These are phyloP conservation scores for Calosoma granatense DNA, from an alignment of 1,140 invertebrate species.

Conservation along the genomic window DNA sequence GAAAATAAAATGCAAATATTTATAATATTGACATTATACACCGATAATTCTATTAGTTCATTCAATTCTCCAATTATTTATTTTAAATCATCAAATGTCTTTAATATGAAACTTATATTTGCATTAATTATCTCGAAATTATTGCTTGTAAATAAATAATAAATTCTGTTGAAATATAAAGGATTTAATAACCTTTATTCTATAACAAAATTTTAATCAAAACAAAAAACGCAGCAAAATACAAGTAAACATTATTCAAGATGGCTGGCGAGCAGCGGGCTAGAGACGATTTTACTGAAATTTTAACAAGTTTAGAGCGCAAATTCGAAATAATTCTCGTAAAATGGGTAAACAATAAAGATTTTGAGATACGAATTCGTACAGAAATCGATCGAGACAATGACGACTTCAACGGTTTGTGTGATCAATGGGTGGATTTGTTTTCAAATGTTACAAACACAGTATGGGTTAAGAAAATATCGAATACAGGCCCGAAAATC, in stretches of 20 bases:
- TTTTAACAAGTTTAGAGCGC: slow-evolving; percentile 25
- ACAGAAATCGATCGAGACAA: slow-evolving; percentile 27
- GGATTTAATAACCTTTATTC: too few species aligned
- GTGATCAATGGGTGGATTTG: slow-evolving; percentile 32
- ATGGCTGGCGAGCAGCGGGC: slow-evolving; percentile 25
- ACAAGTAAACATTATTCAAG: slow-evolving; percentile 15
- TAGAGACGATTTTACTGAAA: slow-evolving; percentile 19
- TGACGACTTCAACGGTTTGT: slow-evolving; percentile 30
- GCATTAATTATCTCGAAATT: too few species aligned
- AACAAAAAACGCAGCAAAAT: neutral
- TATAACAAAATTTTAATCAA: too few species aligned
- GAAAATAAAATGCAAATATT: too few species aligned
- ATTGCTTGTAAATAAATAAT: too few species aligned
- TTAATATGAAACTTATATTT: too few species aligned
- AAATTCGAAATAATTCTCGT: slow-evolving; percentile 29
- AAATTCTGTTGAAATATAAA: too few species aligned
- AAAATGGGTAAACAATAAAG: slow-evolving; percentile 29
- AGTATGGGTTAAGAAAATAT: slow-evolving; percentile 33
- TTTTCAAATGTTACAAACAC: slow-evolving; percentile 31
- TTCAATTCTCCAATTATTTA: too few species aligned
- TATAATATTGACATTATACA: too few species aligned
- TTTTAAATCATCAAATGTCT: too few species aligned
- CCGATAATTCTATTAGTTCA: too few species aligned
- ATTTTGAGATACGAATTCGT: slow-evolving; percentile 30
- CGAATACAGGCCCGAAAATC: slow-evolving; percentile 33